A percentile compares a stretch with the other conserved stretches of the same genome.
These are phyloP conservation scores for rat (Rattus norvegicus) DNA, from an alignment of 2,113 vertebrate genomes.

Conservation along the genomic window GRCr8 NC_086019.1:50557501-50558000, in stretches of 20 bases:
- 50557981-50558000: no score
- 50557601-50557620: neutral
- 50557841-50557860: neutral
- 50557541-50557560: neutral
- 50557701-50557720: constrained; percentile 79
- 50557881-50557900: neutral
- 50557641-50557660: neutral
- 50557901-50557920: no score
- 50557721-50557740: constrained; percentile 90
- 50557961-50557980: no score
- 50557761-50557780: constrained; percentile 87
- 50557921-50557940: no score
- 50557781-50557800: constrained; percentile 96
- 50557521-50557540: neutral
- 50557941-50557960: no score
- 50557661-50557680: neutral
- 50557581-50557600: neutral
- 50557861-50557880: neutral
- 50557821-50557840: neutral
- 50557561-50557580: neutral
- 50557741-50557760: constrained; percentile 78
- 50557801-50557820: constrained; percentile 94
- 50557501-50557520: neutral
- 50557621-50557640: neutral
- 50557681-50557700: constrained; percentile 87